A percentile compares a stretch with the other conserved stretches of the same genome.
Conservation (phyloP, 2,797 vertebrate species). For the Molossus alvarezi region DNA sequence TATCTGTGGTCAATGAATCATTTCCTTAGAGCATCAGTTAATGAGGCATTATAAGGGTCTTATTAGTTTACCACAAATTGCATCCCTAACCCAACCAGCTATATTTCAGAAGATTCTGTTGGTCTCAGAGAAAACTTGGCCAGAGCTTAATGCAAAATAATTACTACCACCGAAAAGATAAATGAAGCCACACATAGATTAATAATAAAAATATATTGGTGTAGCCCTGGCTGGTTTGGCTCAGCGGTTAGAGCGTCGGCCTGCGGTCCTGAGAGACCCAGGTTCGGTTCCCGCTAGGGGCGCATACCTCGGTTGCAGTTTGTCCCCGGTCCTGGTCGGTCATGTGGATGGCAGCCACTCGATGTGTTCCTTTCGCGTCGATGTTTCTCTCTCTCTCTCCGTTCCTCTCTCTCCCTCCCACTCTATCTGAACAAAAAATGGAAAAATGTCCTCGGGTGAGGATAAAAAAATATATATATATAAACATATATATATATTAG, state of each 20-base stretch:
- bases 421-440: no score
- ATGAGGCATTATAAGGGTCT: constrained; percentile 36
- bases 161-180: constrained; percentile 57
- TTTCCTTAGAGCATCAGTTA: constrained; percentile 72
- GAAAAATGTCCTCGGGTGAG: no score
- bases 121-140: constrained; percentile 59
- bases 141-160: constrained; percentile 54
- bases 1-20: constrained; percentile 66
- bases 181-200: constrained; percentile 57
- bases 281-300: no score
- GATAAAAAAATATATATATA: no score
- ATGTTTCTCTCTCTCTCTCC: no score
- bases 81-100: not conserved
- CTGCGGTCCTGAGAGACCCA: no score
- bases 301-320: no score
- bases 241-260: no score
- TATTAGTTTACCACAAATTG: constrained; percentile 59
- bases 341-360: no score
- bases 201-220: not conserved
- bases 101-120: constrained; percentile 68
- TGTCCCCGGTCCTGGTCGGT: no score
- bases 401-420: no score
- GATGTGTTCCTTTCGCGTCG: no score
- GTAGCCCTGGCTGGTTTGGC: not conserved
- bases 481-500: not conserved